Conservation (phyloP, 2,113 vertebrate species). For the Riparia riparia region DNA sequence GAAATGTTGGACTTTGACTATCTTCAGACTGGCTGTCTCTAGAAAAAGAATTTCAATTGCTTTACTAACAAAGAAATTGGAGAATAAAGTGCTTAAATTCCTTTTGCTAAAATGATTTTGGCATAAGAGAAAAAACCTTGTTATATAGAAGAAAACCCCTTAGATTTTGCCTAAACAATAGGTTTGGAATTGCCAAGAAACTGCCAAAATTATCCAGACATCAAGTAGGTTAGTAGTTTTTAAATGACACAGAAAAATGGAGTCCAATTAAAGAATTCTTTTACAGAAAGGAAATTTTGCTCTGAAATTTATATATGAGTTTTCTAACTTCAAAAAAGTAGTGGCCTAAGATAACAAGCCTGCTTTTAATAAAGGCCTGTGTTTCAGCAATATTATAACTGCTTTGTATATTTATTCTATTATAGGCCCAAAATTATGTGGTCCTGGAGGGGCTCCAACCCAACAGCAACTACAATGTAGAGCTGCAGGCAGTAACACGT, state of each 20-base stretch:
- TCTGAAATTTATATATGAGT: not conserved
- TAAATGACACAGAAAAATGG: not conserved
- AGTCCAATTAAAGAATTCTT: not conserved
- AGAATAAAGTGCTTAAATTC: not conserved
- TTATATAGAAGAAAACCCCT: not conserved
- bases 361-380: not conserved
- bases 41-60: not conserved
- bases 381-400: not conserved
- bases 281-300: not conserved
- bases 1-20: not conserved
- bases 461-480: slow-evolving; percentile 87
- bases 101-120: not conserved
- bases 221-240: not conserved
- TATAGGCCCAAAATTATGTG: slow-evolving; percentile 85
- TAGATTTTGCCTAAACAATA: not conserved
- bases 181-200: not conserved
- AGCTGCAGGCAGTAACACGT: slow-evolving; percentile 89
- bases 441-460: slow-evolving; percentile 86
- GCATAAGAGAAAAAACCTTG: not conserved
- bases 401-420: not conserved
- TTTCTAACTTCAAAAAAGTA: not conserved
- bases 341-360: not conserved
- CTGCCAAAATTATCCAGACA: not conserved
- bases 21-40: not conserved
- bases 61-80: not conserved